A percentile compares a stretch with the other conserved stretches of the same genome.
These are phyloP conservation scores for Gobio occitaniae DNA, from an alignment of 2,797 vertebrate species.

Conservation along the genomic window DNA sequence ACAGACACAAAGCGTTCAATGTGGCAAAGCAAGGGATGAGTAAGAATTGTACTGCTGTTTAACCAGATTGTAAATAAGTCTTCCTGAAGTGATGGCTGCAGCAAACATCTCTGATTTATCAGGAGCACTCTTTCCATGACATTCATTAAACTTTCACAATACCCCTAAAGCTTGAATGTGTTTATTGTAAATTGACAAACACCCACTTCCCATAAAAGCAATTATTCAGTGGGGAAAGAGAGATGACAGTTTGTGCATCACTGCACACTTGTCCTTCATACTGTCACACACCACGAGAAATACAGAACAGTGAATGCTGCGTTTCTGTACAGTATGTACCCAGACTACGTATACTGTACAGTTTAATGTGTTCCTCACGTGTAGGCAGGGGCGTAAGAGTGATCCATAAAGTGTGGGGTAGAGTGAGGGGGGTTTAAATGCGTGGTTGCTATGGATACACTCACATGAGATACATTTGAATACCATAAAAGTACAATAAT, in stretches of 20 bases:
- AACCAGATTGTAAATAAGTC: not conserved
- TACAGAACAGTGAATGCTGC: not conserved
- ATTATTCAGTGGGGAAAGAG: slow-evolving; percentile 32
- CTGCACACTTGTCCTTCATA: slow-evolving; percentile 16
- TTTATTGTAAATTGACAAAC: slow-evolving; percentile 29
- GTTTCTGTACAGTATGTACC: slow-evolving; percentile 6
- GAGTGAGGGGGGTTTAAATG: slow-evolving; percentile 8
- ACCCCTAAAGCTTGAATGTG: slow-evolving; percentile 39
- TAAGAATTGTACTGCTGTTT: not conserved
- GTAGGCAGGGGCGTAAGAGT: not conserved
- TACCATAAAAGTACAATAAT: not conserved
- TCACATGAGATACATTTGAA: not conserved
- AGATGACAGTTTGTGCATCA: slow-evolving; percentile 7
- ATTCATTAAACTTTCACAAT: slow-evolving; percentile 35
- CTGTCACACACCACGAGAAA: not conserved
- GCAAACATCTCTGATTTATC: slow-evolving; percentile 28
- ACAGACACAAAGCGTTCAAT: slow-evolving; percentile 31
- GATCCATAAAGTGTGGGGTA: not conserved
- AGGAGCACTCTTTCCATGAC: slow-evolving; percentile 30
- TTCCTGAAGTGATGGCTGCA: not conserved
- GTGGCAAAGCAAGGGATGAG: slow-evolving; percentile 7
- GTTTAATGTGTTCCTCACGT: slow-evolving; percentile 7
- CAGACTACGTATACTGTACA: not conserved
- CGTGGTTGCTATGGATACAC: slow-evolving; percentile 33
- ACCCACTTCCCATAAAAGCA: slow-evolving; percentile 16